Evolutionary conservation across 1,140 invertebrate genomes (phyloP), one percentile per base, ranked within the genome.

Genomic region (Olivierus martensii): DNA sequence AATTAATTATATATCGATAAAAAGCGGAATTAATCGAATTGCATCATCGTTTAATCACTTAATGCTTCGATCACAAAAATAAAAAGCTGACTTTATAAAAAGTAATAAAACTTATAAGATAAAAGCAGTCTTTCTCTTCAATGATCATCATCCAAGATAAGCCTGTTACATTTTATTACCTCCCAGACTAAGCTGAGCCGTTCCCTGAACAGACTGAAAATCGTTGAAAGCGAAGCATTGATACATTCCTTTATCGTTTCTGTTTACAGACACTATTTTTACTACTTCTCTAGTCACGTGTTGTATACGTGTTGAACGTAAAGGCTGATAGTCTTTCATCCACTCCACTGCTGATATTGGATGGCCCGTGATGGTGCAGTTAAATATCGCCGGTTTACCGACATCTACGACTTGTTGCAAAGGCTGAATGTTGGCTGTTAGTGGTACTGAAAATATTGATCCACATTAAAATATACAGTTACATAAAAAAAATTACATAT

Each of bases 281-380:
- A 71, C 41, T 15, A 62, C 38, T 17, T 54, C 44, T n/a, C 41
- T 18, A 10, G 36, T 37, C 22, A 56, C 36, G 35, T 35, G 28
- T 22, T 39, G 14, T 18, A 46, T 38, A 34, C 53, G 77, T 77
- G 47, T 79, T 22, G 42, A 46, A 21, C 53, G 49, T 21, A 60
- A 35, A 15, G 51, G 50, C 41, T 48, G 46, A 22, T 42, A 36
- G 45, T 63, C 56, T 41, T 62, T 59, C 41, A 52, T 41, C 90
- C 90, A 95, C 46, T 78, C 79, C 49, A 91, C 76, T 54, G 79
- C 73, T 44, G 82, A 78, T 42, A 84, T 74, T 1, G 89, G 89
- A 72, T 83, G 81, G 5, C 89, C 89, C 21, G 79, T 78, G n/a
- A 85, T 76, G 62, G 82, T 81, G 68, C 90, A 95, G 61, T 84